Evolutionary conservation across 2,888 invertebrate species (phyloP), one percentile per base, ranked within the genome.

Genomic region (Cheilosia pagana): DNA sequence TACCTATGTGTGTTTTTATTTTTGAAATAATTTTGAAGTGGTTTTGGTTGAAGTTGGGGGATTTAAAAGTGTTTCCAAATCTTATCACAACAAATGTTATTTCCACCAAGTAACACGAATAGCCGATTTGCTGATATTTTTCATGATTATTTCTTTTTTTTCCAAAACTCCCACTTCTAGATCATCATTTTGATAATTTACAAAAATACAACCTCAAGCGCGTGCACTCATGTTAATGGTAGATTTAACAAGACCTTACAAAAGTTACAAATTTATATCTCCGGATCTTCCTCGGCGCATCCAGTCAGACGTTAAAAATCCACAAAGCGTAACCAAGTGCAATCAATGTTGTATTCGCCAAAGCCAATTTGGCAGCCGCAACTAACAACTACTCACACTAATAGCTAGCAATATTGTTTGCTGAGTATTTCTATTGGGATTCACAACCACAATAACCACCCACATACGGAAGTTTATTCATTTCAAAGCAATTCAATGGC

Each of bases 351-450:
- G 21, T 50, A n/a, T 31, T 31, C 39, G 50, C 50, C 50, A 50
- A 65, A 65, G 50, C 41, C 50, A 71, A 71, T 71, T 71, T 71
- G 59, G 70, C 59, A 59, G 50, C 59, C 59, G 21, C 59, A 71
- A 25, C 59, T 71, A 43, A 43, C 39, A 48, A 48, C 25, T 12
- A 14, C 23, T 45, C 43, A 43, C n/a, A 19, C 21, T 53, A 48
- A 16, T 28, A 62, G 16, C 43, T 35, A 8, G 7, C 14, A 48
- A 21, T 21, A 1, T 16, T 48, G 12, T 48, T 8, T 16, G 8
- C 0, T 19, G 8, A 45, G 19, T 45, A 35, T 19, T 60, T 8
- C 16, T 10, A 60, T 43, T 43, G 25, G 25, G 16, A 23, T 23
- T 10, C 23, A 35, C 23, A 21, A n/a, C 59, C 23, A 21, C 16